Percentiles rank a stretch among this genome's conserved stretches.
Evolutionary conservation across 1,140 invertebrate species (phyloP).

Genomic region (Condylostylus longicornis): DNA sequence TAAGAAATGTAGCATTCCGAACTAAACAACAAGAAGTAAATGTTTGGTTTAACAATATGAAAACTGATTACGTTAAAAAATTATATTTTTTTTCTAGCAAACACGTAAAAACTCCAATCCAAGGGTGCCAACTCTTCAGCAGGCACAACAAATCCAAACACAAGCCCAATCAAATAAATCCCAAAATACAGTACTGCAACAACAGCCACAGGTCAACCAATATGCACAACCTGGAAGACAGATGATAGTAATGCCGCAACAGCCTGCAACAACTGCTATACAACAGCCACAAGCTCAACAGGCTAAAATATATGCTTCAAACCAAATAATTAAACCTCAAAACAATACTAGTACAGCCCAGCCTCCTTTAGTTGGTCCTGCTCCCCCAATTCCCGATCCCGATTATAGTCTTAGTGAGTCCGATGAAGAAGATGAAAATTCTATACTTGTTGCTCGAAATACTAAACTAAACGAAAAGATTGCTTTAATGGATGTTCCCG

Average conservation of each 20-base stretch:
- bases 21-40: constrained; percentile 9
- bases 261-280: constrained; percentile 24
- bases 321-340: constrained; percentile 18
- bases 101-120: constrained; percentile 4
- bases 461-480: constrained; percentile 31
- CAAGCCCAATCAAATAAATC: too few relatives aligned
- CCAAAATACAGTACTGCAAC: too few relatives aligned
- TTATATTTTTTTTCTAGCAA: constrained; percentile 1
- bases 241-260: neutral
- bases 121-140: too few relatives aligned
- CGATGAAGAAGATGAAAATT: constrained; percentile 43
- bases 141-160: too few relatives aligned
- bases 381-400: constrained; percentile 73
- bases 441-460: constrained; percentile 26
- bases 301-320: constrained; percentile 31
- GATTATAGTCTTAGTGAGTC: constrained; percentile 77
- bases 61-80: too few relatives aligned
- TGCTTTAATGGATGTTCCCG: constrained; percentile 30
- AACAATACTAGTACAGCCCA: constrained; percentile 13
- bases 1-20: constrained; percentile 60
- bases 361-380: constrained; percentile 19
- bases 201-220: constrained; percentile 37
- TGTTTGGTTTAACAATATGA: constrained; percentile 3
- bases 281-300: constrained; percentile 29
- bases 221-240: constrained; percentile 43